Evolutionary conservation across 1,140 invertebrate genomes (phyloP), one percentile per base, ranked within the genome.

Genomic region (Philaenus spumarius): DNA sequence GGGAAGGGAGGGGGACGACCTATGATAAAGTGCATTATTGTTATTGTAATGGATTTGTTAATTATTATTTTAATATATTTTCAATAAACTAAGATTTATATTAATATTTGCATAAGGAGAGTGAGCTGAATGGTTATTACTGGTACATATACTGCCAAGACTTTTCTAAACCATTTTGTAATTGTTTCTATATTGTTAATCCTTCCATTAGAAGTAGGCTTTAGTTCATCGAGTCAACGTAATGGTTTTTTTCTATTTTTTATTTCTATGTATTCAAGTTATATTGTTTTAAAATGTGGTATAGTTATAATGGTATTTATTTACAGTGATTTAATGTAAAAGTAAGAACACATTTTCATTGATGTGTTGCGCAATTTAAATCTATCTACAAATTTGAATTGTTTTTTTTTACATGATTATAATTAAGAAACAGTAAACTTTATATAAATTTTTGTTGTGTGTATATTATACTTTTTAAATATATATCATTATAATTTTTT

Each of bases 1-100:
- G 26, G 26, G 26, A n/a, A 19, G 22, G 50, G 19, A 24, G 26
- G 22, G n/a, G 34, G n/a, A 51, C 14, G 37, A 43, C 24, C n/a
- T 43, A 30, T 61, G 48, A 52, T 52, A 48, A 58, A 58, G 56
- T 58, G 56, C 56, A 58, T 58, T 58, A 58, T 58, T 57, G 47
- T 51, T 39, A 46, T 46, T 20, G 14, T 37, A 53, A 53, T n/a
- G 20, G 37, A 53, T 30, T 34, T 19, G 24, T 37, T 37, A 53
- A 30, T 51, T 30, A 22, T 19, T 50, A 47, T 26, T 57, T 57
- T 46, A 30, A 47, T 57, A 19, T 20, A 47, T 47, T 30, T 47
- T 26, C 20, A 40, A 54, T 15, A 3, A 54, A 35, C 17, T 19
- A 19, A 54, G 14, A 14, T 39, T 17, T 54, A 54, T 57, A 26